Evolutionary conservation across 2,113 vertebrate genomes (phyloP).

Genomic region (Procavia capensis): DNA sequence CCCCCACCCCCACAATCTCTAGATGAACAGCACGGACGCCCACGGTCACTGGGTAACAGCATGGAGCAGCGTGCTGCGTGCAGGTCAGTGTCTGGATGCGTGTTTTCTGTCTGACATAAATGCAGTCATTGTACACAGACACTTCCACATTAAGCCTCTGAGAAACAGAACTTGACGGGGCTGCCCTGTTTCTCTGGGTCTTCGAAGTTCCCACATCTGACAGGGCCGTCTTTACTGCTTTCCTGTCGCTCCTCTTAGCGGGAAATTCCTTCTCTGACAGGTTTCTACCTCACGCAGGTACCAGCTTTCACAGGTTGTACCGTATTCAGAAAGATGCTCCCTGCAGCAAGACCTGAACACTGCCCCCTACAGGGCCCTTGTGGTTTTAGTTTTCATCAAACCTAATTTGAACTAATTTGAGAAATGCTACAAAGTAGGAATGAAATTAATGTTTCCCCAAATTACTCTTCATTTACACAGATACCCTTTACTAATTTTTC

Average conservation of each 20-base stretch:
- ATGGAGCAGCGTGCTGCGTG: not conserved
- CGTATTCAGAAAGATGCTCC: not conserved
- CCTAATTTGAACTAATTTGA: not conserved
- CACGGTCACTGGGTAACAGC: no score
- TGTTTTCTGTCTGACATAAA: not conserved
- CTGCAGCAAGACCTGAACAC: not conserved
- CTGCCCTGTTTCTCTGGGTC: no score
- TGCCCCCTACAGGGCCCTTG: not conserved
- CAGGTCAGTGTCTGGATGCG: not conserved
- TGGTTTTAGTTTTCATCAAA: slow-evolving; percentile 18
- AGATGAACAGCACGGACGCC: not conserved
- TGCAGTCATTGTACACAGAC: not conserved
- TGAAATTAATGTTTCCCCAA: not conserved
- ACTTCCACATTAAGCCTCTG: not conserved
- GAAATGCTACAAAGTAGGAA: not conserved
- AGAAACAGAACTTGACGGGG: no score
- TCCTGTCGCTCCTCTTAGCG: no score
- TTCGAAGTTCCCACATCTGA: no score
- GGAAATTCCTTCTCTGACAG: no score
- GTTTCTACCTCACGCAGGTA: no score
- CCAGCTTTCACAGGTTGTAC: no score
- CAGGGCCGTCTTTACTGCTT: no score
- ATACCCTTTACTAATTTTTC: not conserved
- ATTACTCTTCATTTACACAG: not conserved
- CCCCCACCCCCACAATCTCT: not conserved